Evolutionary conservation across 2,113 vertebrate genomes (phyloP), one percentile per base, ranked within the genome.

Genomic region (Empidonax traillii): DNA sequence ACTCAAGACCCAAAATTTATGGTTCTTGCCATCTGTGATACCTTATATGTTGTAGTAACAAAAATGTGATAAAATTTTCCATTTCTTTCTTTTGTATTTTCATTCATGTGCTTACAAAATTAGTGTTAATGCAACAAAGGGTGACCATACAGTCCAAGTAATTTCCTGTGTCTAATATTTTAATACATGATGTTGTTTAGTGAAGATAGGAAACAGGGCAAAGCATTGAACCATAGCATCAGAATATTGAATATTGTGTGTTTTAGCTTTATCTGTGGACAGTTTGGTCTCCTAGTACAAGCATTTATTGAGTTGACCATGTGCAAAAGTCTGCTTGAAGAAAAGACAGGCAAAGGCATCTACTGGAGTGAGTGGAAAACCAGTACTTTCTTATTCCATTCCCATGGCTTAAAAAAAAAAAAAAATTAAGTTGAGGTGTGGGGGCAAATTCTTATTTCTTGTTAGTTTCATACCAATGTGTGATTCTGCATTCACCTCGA

Each of bases 131-230:
- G 83, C 80, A 91, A 43, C 28, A 56, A 78, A n/a, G 33, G 33
- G 27, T 2, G 1, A 52, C 24, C 27, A 28, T 69, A 89, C 15
- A 17, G 8, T 77, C 31, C 10, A 49, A 74, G 69, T 81, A 31
- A 28, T 88, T 94, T 89, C 52, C 33, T 89, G 55, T 33, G 10
- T 77, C 30, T 90, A 58, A 55, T 35, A 52, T 78, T 93, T 88
- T 84, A 84, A 81, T 83, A 55, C 12, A 14, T 68, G 18, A 24
- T 76, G 8, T 25, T 87, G 6, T 72, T 83, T 66, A 52, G 17
- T 61, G 37, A 88, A 23, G n/a, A 78, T 19, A 30, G 12, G 44
- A 96, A 91, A 35, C 17, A 61, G 18, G 17, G 55, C 12, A 73
- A 87, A 14, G 8, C 20, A 37, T 56, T 83, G 37, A 85, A 62